Percentiles rank a stretch among this genome's conserved stretches.
Conservation (phyloP, 2,113 vertebrate species). For the Diadophis punctatus region DNA sequence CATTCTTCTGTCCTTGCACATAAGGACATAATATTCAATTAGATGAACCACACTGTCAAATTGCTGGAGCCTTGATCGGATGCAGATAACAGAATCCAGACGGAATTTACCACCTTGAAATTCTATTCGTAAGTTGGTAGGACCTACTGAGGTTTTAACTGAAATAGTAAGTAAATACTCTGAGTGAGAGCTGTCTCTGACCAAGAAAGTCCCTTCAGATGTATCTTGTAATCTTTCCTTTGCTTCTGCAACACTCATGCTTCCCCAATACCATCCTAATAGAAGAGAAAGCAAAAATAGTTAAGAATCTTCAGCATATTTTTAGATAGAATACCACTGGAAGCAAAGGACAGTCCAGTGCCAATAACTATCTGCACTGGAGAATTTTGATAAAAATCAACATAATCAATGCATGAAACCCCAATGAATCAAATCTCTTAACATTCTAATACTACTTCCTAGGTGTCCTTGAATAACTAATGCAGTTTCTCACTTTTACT, state of each 20-base stretch:
- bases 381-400: not conserved
- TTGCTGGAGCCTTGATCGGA: constrained; percentile 88
- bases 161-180: constrained; percentile 96
- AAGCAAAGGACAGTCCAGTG: not conserved
- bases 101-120: constrained; percentile 93
- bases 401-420: not conserved
- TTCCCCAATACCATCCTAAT: constrained; percentile 96
- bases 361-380: not conserved
- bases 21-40: constrained; percentile 90
- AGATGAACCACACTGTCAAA: constrained; percentile 94
- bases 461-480: not conserved
- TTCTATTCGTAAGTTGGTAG: constrained; percentile 93
- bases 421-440: not conserved
- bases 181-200: constrained; percentile 91
- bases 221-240: constrained; percentile 89
- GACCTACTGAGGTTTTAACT: constrained; percentile 90
- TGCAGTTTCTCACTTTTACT: not conserved
- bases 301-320: not conserved
- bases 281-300: constrained; percentile 33
- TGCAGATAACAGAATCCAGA: constrained; percentile 91
- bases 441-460: not conserved
- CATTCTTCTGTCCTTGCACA: constrained; percentile 77
- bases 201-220: constrained; percentile 89
- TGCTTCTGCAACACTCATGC: constrained; percentile 89
- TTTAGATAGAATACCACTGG: not conserved